Evolutionary conservation across 2,888 invertebrate genomes (phyloP).

Genomic region (Amiota communis): DNA sequence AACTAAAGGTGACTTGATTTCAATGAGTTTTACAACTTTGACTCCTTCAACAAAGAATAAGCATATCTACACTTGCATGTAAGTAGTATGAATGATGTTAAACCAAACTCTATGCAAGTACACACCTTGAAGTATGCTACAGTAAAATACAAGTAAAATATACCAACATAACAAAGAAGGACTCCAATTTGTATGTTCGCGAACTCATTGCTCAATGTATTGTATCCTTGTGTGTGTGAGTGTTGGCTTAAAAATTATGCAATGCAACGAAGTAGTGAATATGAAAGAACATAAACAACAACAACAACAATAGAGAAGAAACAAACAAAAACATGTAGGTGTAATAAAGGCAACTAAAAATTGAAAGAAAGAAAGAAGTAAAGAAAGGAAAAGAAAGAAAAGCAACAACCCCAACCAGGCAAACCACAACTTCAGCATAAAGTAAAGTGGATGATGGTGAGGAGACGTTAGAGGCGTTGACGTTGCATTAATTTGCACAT

Average conservation of each 20-base stretch:
- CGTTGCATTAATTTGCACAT: slow-evolving; percentile 62
- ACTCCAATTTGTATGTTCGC: slow-evolving; percentile 23
- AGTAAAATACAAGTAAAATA: slow-evolving; percentile 22
- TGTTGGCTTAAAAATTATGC: slow-evolving; percentile 22
- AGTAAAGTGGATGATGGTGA: background rate
- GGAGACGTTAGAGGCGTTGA: background rate
- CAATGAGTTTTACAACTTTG: no score
- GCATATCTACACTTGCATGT: no score
- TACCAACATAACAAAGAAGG: slow-evolving; percentile 20
- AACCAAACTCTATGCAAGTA: background rate
- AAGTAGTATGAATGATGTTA: no score
- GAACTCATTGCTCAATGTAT: background rate
- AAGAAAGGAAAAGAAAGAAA: background rate
- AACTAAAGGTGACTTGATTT: no score
- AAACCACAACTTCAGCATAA: background rate
- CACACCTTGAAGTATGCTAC: slow-evolving; percentile 24
- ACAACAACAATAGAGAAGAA: background rate
- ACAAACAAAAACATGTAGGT: slow-evolving; percentile 11
- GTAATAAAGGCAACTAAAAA: background rate
- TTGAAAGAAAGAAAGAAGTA: background rate
- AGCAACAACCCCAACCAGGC: background rate
- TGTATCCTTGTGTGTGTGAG: slow-evolving; percentile 4
- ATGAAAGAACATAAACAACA: background rate
- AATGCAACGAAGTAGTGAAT: slow-evolving; percentile 12
- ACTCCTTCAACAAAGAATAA: no score